phyloP scores from a whole-genome alignment of 2,888 invertebrate genomes.

The Furcula furcula region DNA sequence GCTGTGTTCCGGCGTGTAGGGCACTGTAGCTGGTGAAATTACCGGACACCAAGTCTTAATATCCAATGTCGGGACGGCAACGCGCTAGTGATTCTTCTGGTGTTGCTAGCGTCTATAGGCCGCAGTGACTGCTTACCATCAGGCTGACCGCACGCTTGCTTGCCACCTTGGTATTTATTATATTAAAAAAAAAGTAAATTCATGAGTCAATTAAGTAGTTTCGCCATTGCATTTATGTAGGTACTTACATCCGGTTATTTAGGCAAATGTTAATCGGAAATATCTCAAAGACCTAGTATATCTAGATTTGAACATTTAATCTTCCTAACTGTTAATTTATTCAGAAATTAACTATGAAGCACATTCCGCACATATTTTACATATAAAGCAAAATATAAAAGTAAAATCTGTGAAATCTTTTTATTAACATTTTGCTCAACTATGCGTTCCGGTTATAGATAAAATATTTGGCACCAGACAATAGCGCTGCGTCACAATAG shows the following conservation, averaged over 20 bases:
- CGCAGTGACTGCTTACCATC: no score
- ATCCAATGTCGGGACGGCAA: no score
- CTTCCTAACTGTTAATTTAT: slow-evolving; percentile 12
- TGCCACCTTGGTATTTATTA: no score
- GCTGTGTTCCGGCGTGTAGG: no score
- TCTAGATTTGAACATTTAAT: slow-evolving; percentile 6
- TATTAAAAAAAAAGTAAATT: no score
- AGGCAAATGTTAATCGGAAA: not conserved
- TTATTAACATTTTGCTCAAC: slow-evolving; percentile 7
- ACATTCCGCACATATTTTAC: slow-evolving; percentile 3
- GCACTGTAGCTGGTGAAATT: no score
- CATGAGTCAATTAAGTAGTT: no score
- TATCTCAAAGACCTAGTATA: slow-evolving; percentile 9
- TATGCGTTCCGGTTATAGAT: slow-evolving; percentile 6
- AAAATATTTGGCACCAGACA: slow-evolving; percentile 15
- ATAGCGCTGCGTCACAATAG: slow-evolving; percentile 17
- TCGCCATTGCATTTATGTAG: not conserved
- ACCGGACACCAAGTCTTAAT: no score
- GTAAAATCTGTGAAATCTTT: slow-evolving; percentile 11
- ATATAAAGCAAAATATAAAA: slow-evolving; percentile 7
- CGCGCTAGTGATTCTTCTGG: no score
- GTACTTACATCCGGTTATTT: not conserved
- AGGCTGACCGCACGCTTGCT: no score
- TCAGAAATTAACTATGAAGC: slow-evolving; percentile 9
- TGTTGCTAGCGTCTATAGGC: no score